phyloP scores from a whole-genome alignment of 2,888 invertebrate genomes.

The Acrocyrtus sp. region DNA sequence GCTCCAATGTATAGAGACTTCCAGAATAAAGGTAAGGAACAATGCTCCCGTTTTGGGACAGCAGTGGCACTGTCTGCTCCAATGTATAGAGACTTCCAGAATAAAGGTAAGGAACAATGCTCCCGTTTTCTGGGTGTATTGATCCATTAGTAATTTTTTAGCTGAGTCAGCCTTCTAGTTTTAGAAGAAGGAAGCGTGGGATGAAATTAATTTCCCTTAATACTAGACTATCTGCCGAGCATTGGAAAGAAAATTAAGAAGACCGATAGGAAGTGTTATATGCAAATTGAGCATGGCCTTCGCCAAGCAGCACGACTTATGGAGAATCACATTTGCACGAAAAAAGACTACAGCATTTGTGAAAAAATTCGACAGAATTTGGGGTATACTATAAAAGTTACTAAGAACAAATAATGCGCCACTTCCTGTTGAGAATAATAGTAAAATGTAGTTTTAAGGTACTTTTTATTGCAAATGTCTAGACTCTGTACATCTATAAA shows the following conservation, averaged over 20 bases:
- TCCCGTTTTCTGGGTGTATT: no score
- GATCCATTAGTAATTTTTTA: no score
- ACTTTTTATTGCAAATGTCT: no score
- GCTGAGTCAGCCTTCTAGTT: no score
- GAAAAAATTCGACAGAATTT: slow-evolving; percentile 19
- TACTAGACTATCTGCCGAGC: slow-evolving; percentile 19
- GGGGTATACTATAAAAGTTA: no score
- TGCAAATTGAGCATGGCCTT: slow-evolving; percentile 22
- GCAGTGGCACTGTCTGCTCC: slow-evolving; percentile 36
- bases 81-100: slow-evolving; percentile 17
- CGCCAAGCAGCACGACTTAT: slow-evolving; percentile 18
- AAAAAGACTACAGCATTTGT: slow-evolving; percentile 15
- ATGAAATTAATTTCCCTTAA: no score
- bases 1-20: slow-evolving; percentile 29
- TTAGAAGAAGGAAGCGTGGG: no score
- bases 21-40: slow-evolving; percentile 21
- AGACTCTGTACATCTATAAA: slow-evolving; percentile 24
- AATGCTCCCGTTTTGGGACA: no score
- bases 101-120: slow-evolving; percentile 30
- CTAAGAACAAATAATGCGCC: no score
- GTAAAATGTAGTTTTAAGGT: no score
- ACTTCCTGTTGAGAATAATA: no score
- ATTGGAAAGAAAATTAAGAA: slow-evolving; percentile 18
- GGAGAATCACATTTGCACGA: slow-evolving; percentile 27
- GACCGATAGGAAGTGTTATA: slow-evolving; percentile 11